Conservation (phyloP, 2,113 vertebrate species). For the Blennius ocellaris region DNA sequence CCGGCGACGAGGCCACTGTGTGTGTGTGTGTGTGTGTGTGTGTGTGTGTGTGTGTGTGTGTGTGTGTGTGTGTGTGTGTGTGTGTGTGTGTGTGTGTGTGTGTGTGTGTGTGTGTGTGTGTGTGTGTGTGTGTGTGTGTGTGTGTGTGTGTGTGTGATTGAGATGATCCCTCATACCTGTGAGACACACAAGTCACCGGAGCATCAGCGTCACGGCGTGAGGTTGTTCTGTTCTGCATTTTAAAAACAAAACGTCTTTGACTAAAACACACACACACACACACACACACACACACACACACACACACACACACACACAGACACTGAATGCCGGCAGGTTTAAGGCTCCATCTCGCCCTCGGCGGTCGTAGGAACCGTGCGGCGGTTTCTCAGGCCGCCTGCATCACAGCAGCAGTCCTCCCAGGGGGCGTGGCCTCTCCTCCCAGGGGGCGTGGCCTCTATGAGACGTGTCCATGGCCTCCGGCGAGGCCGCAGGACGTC, state of each 20-base stretch:
- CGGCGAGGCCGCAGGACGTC: too few relatives aligned
- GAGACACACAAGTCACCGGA: conserved; percentile 41
- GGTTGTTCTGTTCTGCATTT: neutral
- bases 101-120: conserved; percentile 10
- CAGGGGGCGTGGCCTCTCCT: too few relatives aligned
- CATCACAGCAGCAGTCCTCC: too few relatives aligned
- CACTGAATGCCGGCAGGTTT: too few relatives aligned
- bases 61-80: conserved; percentile 7
- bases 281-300: too few relatives aligned
- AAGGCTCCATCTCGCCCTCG: too few relatives aligned
- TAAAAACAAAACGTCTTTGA: neutral
- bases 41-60: neutral
- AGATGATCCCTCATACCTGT: conserved; percentile 74
- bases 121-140: neutral
- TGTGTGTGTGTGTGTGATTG: conserved; percentile 45
- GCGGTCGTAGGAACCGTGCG: too few relatives aligned
- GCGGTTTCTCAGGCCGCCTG: too few relatives aligned
- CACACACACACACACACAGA: too few relatives aligned
- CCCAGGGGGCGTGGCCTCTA: too few relatives aligned
- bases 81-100: neutral
- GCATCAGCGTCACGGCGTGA: conserved; percentile 48
- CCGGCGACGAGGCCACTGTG: conserved; percentile 35
- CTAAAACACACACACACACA: too few relatives aligned
- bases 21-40: neutral
- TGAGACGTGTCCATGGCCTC: too few relatives aligned